Percentiles rank a stretch among this genome's conserved stretches.
phyloP scores from a whole-genome alignment of 2,113 vertebrate species.

The Tetraodon nigroviridis region DNA sequence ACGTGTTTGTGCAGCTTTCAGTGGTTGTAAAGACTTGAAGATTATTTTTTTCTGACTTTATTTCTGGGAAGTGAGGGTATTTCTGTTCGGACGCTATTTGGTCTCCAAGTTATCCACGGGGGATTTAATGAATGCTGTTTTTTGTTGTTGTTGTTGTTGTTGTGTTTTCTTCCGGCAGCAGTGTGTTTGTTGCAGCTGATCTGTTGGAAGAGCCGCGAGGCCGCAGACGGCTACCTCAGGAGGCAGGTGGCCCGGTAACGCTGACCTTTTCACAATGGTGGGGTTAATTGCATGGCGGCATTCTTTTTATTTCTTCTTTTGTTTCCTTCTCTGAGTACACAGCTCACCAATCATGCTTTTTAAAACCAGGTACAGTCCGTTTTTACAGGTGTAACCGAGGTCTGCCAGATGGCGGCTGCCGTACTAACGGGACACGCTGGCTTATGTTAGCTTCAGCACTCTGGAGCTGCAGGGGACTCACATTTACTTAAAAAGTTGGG shows the following conservation, averaged over 20 bases:
- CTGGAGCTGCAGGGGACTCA: constrained; percentile 2
- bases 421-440: background rate
- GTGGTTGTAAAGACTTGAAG: constrained; percentile 57
- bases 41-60: constrained; percentile 59
- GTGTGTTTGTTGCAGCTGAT: constrained; percentile 37
- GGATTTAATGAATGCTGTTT: constrained; percentile 34
- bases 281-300: constrained; percentile 20
- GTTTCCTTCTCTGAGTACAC: constrained; percentile 1
- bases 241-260: constrained; percentile 41
- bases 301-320: constrained; percentile 23
- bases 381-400: constrained; percentile 12
- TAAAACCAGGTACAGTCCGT: background rate
- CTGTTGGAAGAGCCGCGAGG: constrained; percentile 30
- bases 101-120: constrained; percentile 53
- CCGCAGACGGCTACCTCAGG: constrained; percentile 58
- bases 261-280: constrained; percentile 7
- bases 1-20: constrained; percentile 55
- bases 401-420: background rate
- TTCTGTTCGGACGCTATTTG: constrained; percentile 60
- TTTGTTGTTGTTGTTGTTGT: no score
- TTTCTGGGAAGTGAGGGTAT: constrained; percentile 54
- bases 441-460: constrained; percentile 2
- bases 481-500: no score
- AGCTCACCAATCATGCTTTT: constrained; percentile 15
- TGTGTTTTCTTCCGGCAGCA: background rate